Evolutionary conservation across 2,888 invertebrate species (phyloP).

Genomic region (Hoplodrina blanda): DNA sequence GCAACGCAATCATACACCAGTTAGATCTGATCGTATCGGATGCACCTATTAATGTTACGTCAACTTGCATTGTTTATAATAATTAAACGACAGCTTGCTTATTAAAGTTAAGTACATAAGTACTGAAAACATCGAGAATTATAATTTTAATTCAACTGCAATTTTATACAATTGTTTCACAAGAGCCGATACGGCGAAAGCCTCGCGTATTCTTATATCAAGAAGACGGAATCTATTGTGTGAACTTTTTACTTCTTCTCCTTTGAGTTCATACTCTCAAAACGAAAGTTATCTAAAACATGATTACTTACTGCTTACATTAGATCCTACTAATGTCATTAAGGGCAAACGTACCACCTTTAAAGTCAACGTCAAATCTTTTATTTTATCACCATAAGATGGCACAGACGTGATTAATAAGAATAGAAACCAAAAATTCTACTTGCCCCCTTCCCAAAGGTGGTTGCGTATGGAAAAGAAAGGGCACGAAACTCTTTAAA

Average conservation of each 20-base stretch:
- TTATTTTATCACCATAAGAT: too few relatives aligned
- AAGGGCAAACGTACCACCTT: too few relatives aligned
- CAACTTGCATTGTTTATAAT: constrained; percentile 31
- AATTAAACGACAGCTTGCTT: constrained; percentile 28
- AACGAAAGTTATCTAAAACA: not conserved
- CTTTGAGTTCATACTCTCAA: not conserved
- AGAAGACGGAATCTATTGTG: not conserved
- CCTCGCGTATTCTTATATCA: not conserved
- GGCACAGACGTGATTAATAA: too few relatives aligned
- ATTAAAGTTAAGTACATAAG: constrained; percentile 38
- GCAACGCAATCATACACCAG: constrained; percentile 13
- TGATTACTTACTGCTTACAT: too few relatives aligned
- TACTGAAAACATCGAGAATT: constrained; percentile 33
- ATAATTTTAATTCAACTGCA: constrained; percentile 13
- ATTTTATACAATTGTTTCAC: not conserved
- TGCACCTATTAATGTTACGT: not conserved
- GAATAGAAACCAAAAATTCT: too few relatives aligned
- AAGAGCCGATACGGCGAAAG: not conserved
- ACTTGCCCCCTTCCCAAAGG: too few relatives aligned
- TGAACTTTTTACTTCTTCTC: not conserved
- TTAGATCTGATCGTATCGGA: constrained; percentile 37
- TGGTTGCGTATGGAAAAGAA: too few relatives aligned
- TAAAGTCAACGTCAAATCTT: too few relatives aligned
- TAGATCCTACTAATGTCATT: too few relatives aligned
- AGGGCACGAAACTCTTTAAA: too few relatives aligned